phyloP scores from a whole-genome alignment of 2,797 vertebrate species.

The Euthynnus affinis region DNA sequence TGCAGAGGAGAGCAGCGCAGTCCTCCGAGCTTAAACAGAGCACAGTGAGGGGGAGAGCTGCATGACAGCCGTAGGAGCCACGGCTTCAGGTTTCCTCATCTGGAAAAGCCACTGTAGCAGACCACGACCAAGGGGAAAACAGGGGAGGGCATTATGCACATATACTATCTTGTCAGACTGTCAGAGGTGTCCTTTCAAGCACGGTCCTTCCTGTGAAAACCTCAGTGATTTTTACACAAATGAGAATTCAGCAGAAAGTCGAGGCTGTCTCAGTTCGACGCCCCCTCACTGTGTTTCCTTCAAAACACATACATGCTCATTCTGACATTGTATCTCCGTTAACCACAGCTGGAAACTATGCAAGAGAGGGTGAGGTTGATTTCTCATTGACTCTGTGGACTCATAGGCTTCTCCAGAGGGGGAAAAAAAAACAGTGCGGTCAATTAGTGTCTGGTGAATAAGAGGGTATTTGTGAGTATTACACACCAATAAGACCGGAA shows the following conservation, averaged over 20 bases:
- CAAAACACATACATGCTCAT: slow-evolving; percentile 25
- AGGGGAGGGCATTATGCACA: slow-evolving; percentile 60
- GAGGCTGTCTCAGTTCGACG: slow-evolving; percentile 10
- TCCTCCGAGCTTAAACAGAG: slow-evolving; percentile 54
- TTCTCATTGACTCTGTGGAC: slow-evolving; percentile 39
- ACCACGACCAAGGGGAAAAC: slow-evolving; percentile 26
- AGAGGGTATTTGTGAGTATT: slow-evolving; percentile 44
- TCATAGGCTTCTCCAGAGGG: slow-evolving; percentile 38
- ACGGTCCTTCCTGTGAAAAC: slow-evolving; percentile 36
- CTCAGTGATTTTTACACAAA: slow-evolving; percentile 39
- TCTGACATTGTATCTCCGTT: slow-evolving; percentile 38
- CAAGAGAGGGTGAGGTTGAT: slow-evolving; percentile 53
- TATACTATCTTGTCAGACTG: slow-evolving; percentile 71
- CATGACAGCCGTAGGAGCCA: slow-evolving; percentile 73
- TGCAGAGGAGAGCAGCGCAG: slow-evolving; percentile 51
- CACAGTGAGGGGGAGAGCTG: slow-evolving; percentile 62
- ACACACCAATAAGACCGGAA: slow-evolving; percentile 51
- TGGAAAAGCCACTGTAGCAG: slow-evolving; percentile 78
- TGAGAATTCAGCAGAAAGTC: slow-evolving; percentile 27
- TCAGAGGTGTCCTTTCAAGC: slow-evolving; percentile 45
- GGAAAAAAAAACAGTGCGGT: slow-evolving; percentile 37
- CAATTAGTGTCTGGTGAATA: slow-evolving; percentile 42
- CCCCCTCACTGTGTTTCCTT: neutral
- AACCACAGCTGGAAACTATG: slow-evolving; percentile 66
- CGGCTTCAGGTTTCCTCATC: slow-evolving; percentile 77